Percentiles rank a stretch among this genome's conserved stretches.
Conservation (phyloP, 2,797 vertebrate species). For the Cephalopachus bancanus region DNA sequence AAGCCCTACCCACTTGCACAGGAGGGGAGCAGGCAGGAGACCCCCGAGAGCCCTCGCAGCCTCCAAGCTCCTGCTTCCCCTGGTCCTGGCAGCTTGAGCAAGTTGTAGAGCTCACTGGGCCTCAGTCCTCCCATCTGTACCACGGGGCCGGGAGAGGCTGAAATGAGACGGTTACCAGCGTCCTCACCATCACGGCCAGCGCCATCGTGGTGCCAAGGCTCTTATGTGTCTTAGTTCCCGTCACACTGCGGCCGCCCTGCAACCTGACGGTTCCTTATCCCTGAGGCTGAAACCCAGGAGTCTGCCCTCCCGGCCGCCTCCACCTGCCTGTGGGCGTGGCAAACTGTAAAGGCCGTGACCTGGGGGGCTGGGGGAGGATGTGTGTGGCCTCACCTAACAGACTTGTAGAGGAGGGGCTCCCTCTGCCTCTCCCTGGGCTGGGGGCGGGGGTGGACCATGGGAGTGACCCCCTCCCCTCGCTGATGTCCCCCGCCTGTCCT, state of each 20-base stretch:
- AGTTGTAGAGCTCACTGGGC: not conserved
- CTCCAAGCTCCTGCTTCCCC: not conserved
- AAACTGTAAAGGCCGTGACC: no score
- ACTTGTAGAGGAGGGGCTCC: not conserved
- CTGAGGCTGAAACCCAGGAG: no score
- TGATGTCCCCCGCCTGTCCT: not conserved
- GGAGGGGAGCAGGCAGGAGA: not conserved
- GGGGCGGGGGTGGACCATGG: not conserved
- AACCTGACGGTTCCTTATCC: no score
- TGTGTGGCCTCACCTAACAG: no score
- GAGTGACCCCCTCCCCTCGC: not conserved
- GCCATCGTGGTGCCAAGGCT: no score
- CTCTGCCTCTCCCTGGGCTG: rapidly evolving
- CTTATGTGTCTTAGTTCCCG: no score
- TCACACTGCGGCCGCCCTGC: no score
- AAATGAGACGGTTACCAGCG: no score
- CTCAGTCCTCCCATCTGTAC: not conserved
- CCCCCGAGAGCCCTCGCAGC: not conserved
- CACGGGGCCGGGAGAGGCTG: not conserved
- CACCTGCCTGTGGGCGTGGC: no score
- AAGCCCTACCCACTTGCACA: not conserved
- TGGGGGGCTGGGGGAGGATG: no score
- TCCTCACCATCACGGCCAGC: rapidly evolving
- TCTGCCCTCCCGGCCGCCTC: no score
- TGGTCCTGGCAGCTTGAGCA: not conserved